Base-by-base conservation (phyloP, 2,797 vertebrate species). In the Hippopotamyrus pictus region DNA sequence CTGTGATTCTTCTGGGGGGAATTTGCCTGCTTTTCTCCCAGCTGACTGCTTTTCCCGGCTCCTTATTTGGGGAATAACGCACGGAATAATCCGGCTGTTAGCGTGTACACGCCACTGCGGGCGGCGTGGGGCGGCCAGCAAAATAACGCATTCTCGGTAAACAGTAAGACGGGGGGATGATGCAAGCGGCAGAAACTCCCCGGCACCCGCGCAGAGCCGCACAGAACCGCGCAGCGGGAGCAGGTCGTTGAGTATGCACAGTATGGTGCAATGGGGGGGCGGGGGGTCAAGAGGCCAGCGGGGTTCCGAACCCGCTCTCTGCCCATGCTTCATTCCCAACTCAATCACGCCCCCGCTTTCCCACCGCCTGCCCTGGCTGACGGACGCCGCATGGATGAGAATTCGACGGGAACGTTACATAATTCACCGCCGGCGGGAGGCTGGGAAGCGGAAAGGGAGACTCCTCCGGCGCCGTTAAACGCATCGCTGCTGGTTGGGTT, bases 171-270 rank as follows among this genome's bases (percentile, higher is more conserved):
- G 86, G 86, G 65, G 5, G 73, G 29, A 89, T 96, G 96, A 96
- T 95, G 95, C 95, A 96, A 96, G 91, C 90, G 89, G 73, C 88
- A 92, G 95, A 95, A 96, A 94, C 94, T 94, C 92, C 90, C 93
- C 91, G 90, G 93, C 92, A 93, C 93, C 93, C 93, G 93, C 93
- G 93, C 93, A 93, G 94, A 94, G 94, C 93, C 93, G 93, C 93
- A 93, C 93, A 93, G 94, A 94, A 94, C 93, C 93, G 95, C 62
- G 94, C 92, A 93, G 93, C 93, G 93, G 92, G 94, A 92, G 93
- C 92, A 92, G 93, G 88, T 93, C 48, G 46, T 73, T 87, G 53
- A 88, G 51, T 37, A 54, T 51, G 46, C 22, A 53, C 50, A 29
- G 19, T 62, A 41, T 51, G 53, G 33, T 17, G 65, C 65, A 17